Base-by-base conservation (phyloP, 2,888 invertebrate genomes). In the Mesorhabditis spiculigera region DNA sequence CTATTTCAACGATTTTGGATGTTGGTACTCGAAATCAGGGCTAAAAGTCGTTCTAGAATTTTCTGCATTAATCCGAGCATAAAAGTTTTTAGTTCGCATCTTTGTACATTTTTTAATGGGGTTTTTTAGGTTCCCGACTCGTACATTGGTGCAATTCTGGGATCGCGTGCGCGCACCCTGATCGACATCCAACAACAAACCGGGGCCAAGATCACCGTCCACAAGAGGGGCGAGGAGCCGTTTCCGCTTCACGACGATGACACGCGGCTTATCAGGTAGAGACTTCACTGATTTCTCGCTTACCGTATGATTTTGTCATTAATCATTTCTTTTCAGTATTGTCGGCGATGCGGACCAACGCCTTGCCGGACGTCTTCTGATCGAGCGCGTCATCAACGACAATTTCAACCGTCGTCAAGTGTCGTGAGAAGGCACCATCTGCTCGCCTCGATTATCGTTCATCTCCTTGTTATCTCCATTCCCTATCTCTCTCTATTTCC, bases 61-160 rank as follows among this genome's bases (percentile, higher is more conserved):
- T 28, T 28, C 28, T 28, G 28, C 1, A 28, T 28, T 28, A 28
- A 28, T 28, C 28, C 28, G 28, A 28, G 28, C 28, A 28, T 28
- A 28, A 28, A 28, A 28, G 28, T 28, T 28, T 28, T 28, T 28
- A 28, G 28, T n/a, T 2, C 58, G 8, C 8, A 10, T 50, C 58
- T 50, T 50, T 13, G 8, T 50, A n/a, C n/a, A 50, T 50, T n/a
- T 50, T 50, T 50, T 50, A 13, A 10, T 13, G 1, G 8, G 1
- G 2, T 4, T 16, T 42, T 90, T 85, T 94, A 95, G 90, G 94
- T 96, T 87, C 91, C 94, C 73, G 89, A 89, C 81, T 93, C 94
- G 90, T 94, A 95, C 89, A 94, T 96, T 87, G 96, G 95, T 86
- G 95, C 95, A 87, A 94, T 97, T 86, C 90, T 96, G 88, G 96